Conservation (phyloP, 92 coral and sea anemone genomes). For the Desmophyllum pertusum region DNA sequence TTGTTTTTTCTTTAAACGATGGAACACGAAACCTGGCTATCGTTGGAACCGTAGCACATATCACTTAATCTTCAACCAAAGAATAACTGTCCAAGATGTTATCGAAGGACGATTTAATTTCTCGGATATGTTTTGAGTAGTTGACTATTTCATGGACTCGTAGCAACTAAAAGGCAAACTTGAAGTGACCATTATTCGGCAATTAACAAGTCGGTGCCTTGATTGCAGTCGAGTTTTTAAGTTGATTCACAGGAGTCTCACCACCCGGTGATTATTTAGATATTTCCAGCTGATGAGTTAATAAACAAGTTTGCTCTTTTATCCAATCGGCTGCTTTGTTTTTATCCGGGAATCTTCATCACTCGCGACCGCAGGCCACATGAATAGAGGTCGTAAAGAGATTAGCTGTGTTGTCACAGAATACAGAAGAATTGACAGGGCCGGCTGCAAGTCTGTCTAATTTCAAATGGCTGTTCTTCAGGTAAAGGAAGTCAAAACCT, state of each 20-base stretch:
- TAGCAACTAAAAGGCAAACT: conserved; percentile 21
- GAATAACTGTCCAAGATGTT: conserved; percentile 1
- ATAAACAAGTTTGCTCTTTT: conserved; percentile 51
- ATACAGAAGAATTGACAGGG: conserved; percentile 26
- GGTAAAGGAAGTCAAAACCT: conserved; percentile 50
- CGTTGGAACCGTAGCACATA: conserved; percentile 2
- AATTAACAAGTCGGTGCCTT: conserved; percentile 25
- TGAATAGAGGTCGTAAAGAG: conserved; percentile 45
- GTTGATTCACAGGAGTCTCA: conserved; percentile 4
- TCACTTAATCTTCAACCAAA: conserved; percentile 2
- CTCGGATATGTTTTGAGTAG: neutral
- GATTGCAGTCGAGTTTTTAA: conserved; percentile 35
- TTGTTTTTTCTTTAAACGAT: conserved; percentile 1
- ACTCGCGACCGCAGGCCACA: conserved; percentile 67
- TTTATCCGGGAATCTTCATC: conserved; percentile 69
- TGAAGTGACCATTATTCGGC: conserved; percentile 22
- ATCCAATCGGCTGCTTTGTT: conserved; percentile 51
- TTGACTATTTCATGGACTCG: neutral
- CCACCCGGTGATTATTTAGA: conserved; percentile 60
- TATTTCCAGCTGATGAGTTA: conserved; percentile 70
- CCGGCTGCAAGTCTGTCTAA: conserved; percentile 20
- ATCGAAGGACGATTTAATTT: neutral
- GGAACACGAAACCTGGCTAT: neutral
- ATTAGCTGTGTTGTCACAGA: conserved; percentile 35
- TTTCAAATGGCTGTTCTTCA: conserved; percentile 73